Percentiles rank a stretch among this genome's conserved stretches.
Evolutionary conservation across 2,888 invertebrate genomes (phyloP).

Genomic region (Saturnia japonica): DNA sequence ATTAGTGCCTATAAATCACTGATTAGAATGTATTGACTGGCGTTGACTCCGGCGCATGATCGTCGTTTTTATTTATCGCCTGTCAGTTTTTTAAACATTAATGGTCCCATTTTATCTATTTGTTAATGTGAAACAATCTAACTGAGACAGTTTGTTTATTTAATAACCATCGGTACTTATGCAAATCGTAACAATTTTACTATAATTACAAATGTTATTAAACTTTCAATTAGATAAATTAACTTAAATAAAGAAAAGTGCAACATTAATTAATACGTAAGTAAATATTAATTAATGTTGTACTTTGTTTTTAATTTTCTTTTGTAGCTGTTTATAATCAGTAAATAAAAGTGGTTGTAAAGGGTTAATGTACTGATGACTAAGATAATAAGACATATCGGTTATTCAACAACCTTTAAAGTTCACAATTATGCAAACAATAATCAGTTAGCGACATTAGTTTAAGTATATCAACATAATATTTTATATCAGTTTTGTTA

Average conservation of each 20-base stretch:
- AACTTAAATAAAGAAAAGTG: no score
- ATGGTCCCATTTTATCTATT: constrained; percentile 66
- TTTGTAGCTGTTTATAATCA: neutral
- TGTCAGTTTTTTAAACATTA: constrained; percentile 69
- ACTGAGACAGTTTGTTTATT: constrained; percentile 61
- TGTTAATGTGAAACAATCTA: constrained; percentile 61
- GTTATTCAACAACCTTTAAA: constrained; percentile 29
- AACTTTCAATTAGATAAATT: constrained; percentile 53
- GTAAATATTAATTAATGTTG: neutral
- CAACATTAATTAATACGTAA: constrained; percentile 36
- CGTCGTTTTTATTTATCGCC: constrained; percentile 68
- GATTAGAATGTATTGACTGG: constrained; percentile 82
- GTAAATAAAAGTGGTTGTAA: neutral
- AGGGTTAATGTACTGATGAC: constrained; percentile 27
- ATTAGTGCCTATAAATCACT: constrained; percentile 82
- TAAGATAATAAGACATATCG: constrained; percentile 31
- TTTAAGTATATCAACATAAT: constrained; percentile 37
- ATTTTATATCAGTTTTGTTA: constrained; percentile 26
- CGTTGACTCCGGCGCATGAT: constrained; percentile 70
- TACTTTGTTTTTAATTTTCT: neutral
- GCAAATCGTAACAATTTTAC: constrained; percentile 52
- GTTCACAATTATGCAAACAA: constrained; percentile 16
- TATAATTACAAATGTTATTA: constrained; percentile 41
- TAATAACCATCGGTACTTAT: constrained; percentile 58
- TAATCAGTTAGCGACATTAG: constrained; percentile 29